Evolutionary conservation across 2,888 invertebrate species (phyloP), one percentile per base, ranked within the genome.

Genomic region (Deilephila elpenor): DNA sequence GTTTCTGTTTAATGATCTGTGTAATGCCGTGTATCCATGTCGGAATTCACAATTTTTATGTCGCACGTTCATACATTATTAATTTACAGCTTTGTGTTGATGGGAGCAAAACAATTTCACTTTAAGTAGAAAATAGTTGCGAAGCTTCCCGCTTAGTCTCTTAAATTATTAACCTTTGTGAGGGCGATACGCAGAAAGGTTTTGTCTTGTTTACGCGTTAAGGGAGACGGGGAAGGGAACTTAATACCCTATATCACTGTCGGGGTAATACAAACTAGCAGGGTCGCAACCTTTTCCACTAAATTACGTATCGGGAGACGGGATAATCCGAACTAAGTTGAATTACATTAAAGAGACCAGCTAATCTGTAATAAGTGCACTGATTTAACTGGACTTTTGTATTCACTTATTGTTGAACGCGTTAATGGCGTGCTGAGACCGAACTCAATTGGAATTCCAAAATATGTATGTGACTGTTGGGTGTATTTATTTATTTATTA

Each of bases 161-260:
- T 84, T 94, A 90, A 93, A 94, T 93, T 94, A 94, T 94, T 93
- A 93, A 94, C 93, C 90, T 90, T 86, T 86, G 90, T 85, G 84
- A 91, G 91, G 92, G 92, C 86, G 90, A 93, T 91, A 91, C 92
- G 91, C 87, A 90, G 93, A 93, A 92, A 93, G 93, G 93, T 92
- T 91, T 89, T 89, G 89, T 92, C 94, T 93, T 93, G 93, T 94
- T 93, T 94, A 93, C 93, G 92, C 90, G 93, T 91, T 92, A 90
- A 91, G 93, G 93, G 93, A 92, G 91, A 91, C 87, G 87, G 90
- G 88, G 90, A 88, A 90, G 90, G 93, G 91, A 92, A 91, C 93
- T 93, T 93, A 93, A 94, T 94, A 91, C 91, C 93, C 94, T 93
- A 92, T 94, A 93, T 94, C 93, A 94, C 92, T 93, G 93, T 92